Percentiles rank a stretch among this genome's conserved stretches.
Evolutionary conservation across 2,113 vertebrate genomes (phyloP).

Genomic region (Asarcornis scutulata): DNA sequence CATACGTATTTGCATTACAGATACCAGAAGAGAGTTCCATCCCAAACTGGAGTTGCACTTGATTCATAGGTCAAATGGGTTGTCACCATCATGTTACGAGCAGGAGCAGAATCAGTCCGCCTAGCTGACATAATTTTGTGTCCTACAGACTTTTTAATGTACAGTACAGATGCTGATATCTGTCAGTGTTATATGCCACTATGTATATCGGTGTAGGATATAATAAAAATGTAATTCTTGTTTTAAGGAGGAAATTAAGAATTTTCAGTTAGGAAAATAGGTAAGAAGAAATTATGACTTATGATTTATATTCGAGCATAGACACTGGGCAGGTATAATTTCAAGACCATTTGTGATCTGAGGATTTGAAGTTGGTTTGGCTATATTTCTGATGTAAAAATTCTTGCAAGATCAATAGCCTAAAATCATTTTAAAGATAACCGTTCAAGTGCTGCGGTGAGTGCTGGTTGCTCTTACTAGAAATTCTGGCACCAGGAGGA

Average conservation of each 20-base stretch:
- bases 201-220: not conserved
- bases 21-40: not conserved
- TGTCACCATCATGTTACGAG: not conserved
- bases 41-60: not conserved
- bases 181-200: not conserved
- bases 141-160: not conserved
- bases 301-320: not conserved
- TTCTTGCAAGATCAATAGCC: not conserved
- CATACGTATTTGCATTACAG: rapidly evolving
- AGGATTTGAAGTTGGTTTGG: not conserved
- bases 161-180: not conserved
- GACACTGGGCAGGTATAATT: not conserved
- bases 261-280: not conserved
- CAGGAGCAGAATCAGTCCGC: not conserved
- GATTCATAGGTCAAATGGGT: not conserved
- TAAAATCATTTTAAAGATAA: not conserved
- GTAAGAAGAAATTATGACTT: not conserved
- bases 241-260: not conserved
- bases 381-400: not conserved
- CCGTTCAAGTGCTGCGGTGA: not conserved
- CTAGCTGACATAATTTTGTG: not conserved
- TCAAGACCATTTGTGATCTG: not conserved
- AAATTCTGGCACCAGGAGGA: not conserved
- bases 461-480: not conserved
- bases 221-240: not conserved